Base-by-base conservation (phyloP, 1,140 invertebrate species). In the Teleogryllus occipitalis region DNA sequence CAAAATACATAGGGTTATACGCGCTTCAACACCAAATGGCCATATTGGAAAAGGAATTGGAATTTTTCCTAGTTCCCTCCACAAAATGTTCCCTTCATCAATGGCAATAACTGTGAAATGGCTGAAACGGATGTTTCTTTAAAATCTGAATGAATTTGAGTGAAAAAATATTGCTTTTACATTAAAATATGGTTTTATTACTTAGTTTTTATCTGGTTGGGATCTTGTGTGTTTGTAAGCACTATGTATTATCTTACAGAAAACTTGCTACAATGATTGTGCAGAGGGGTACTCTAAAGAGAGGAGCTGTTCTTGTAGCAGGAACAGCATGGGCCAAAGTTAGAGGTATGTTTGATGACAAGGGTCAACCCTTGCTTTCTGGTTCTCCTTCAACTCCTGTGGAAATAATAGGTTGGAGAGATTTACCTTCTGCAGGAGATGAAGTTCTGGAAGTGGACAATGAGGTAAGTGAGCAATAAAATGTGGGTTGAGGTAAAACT, bases 231-330 rank as follows among this genome's bases (percentile, higher is more conserved):
- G 10, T 65, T 10, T 10, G 7, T 65, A 65, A 65, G 0, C 18
- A 65, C 14, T 77, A 10, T 47, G 21, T 48, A 77, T 27, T 4
- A 4, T 48, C 47, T 83, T 84, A 81, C 76, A 94, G 97, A 47
- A 97, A 97, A 86, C 87, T 97, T 47, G 93, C 94, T 0, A 98
- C 97, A 10, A 90, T 93, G 74, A 88, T 99, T 76, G 91, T 99
- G 46, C 93, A 97, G 82, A 89, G 96, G 80, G 98, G 98, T 10
- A 97, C 94, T 0, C 85, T 99, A 18, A 92, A 91, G 76, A 93
- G 92, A 84, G 96, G 96, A 8, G 87, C 89, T 77, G 86, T 95
- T 79, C 85, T 99, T 77, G 93, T 99, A 0, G 93, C 95, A 81
- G 97, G 96, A 3, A 85, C 88, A 12, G 90, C 92, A 0, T 95